Evolutionary conservation across 2,888 invertebrate genomes (phyloP).

Genomic region (Archips xylosteana): DNA sequence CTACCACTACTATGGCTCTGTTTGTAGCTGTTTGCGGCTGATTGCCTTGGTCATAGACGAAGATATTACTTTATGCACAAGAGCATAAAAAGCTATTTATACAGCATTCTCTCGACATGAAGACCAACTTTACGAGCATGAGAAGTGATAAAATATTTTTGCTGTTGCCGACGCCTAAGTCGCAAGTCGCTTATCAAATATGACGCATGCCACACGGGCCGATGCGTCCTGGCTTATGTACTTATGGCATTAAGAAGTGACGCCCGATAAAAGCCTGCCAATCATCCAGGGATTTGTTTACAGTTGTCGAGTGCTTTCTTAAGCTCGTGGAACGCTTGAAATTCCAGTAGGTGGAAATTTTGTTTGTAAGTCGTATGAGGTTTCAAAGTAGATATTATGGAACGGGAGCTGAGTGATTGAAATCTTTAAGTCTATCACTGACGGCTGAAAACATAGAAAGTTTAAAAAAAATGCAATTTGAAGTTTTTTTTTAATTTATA

Average conservation of each 20-base stretch:
- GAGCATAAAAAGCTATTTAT: too few relatives aligned
- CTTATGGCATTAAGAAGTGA: conserved; percentile 23
- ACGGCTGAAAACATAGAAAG: too few relatives aligned
- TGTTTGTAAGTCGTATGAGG: conserved; percentile 25
- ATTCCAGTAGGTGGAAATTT: conserved; percentile 26
- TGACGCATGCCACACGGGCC: conserved; percentile 4
- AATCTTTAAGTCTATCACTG: neutral
- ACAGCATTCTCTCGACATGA: too few relatives aligned
- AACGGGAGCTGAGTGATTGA: neutral
- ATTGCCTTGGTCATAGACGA: too few relatives aligned
- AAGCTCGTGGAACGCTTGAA: conserved; percentile 22
- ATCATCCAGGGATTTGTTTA: conserved; percentile 36
- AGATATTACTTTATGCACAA: too few relatives aligned
- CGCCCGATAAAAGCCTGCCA: conserved; percentile 37
- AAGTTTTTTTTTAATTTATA: too few relatives aligned
- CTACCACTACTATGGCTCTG: too few relatives aligned
- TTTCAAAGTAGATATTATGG: neutral
- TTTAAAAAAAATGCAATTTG: too few relatives aligned
- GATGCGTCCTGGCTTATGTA: neutral
- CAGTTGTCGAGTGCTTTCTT: conserved; percentile 12
- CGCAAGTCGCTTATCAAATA: conserved; percentile 1
- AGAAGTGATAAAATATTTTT: too few relatives aligned
- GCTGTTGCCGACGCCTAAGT: neutral
- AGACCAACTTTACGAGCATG: too few relatives aligned
- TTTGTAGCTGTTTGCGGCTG: too few relatives aligned